phyloP scores from a whole-genome alignment of 92 coral and sea anemone species.

The Parazoanthus swiftii region DNA sequence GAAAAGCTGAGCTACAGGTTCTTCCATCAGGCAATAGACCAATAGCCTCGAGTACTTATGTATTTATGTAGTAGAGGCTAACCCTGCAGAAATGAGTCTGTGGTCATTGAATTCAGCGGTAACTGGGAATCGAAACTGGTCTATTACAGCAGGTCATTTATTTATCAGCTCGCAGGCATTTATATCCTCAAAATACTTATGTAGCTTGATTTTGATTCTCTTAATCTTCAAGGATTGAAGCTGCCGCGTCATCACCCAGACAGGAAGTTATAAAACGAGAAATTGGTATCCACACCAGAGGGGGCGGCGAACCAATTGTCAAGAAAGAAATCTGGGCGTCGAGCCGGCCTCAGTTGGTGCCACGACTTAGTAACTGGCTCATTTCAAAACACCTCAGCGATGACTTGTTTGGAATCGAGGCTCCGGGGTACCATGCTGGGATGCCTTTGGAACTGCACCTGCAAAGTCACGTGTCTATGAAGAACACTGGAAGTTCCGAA shows the following conservation, averaged over 20 bases:
- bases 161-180: not conserved
- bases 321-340: not conserved
- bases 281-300: not conserved
- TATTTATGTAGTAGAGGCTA: too few relatives aligned
- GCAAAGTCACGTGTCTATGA: not conserved
- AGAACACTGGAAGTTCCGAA: not conserved
- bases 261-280: not conserved
- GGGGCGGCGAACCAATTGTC: not conserved
- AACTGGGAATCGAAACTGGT: too few relatives aligned
- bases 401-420: constrained; percentile 28
- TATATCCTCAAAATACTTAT: not conserved
- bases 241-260: not conserved
- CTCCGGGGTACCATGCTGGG: constrained; percentile 38
- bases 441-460: constrained; percentile 9
- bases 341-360: constrained; percentile 39
- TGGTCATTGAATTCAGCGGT: too few relatives aligned
- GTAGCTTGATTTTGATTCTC: not conserved
- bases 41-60: too few relatives aligned
- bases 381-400: constrained; percentile 6
- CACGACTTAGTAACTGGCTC: constrained; percentile 34
- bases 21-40: too few relatives aligned
- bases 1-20: too few relatives aligned
- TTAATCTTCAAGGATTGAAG: not conserved
- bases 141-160: too few relatives aligned
- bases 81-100: too few relatives aligned